Evolutionary conservation across 2,113 vertebrate genomes (phyloP).

Genomic region (Chrysochloris asiatica): DNA sequence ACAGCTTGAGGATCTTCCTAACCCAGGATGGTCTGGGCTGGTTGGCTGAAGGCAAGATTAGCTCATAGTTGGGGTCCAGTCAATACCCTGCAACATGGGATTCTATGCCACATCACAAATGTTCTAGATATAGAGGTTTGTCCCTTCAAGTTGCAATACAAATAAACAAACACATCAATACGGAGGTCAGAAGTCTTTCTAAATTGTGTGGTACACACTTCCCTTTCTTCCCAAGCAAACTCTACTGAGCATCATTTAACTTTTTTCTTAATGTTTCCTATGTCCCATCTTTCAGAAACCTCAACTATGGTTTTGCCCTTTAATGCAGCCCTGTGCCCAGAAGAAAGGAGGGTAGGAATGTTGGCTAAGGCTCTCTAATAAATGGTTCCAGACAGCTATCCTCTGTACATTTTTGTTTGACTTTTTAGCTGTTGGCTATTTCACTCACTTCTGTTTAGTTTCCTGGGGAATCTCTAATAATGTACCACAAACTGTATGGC

Average conservation of each 20-base stretch:
- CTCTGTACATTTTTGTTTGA: background rate
- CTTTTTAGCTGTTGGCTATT: background rate
- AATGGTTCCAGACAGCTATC: background rate
- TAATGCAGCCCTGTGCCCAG: background rate
- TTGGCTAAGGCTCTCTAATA: background rate
- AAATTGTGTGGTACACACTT: too few species aligned
- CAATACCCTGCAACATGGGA: accelerated
- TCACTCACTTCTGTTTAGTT: background rate
- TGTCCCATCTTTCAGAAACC: accelerated
- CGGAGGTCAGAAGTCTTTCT: background rate
- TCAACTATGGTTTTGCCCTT: background rate
- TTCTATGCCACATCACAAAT: too few species aligned
- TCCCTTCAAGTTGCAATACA: too few species aligned
- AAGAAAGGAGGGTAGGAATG: accelerated
- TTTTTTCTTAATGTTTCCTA: background rate
- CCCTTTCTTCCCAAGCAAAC: background rate
- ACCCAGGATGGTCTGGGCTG: background rate
- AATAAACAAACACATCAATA: background rate
- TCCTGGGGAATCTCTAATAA: background rate
- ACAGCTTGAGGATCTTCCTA: accelerated
- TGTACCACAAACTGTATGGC: background rate
- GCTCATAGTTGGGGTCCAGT: accelerated
- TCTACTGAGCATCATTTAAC: accelerated
- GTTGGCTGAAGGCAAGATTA: too few species aligned
- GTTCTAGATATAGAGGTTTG: accelerated